Evolutionary conservation across 2,113 vertebrate species (phyloP), one percentile per base, ranked within the genome.

Genomic region (Vombatus ursinus): DNA sequence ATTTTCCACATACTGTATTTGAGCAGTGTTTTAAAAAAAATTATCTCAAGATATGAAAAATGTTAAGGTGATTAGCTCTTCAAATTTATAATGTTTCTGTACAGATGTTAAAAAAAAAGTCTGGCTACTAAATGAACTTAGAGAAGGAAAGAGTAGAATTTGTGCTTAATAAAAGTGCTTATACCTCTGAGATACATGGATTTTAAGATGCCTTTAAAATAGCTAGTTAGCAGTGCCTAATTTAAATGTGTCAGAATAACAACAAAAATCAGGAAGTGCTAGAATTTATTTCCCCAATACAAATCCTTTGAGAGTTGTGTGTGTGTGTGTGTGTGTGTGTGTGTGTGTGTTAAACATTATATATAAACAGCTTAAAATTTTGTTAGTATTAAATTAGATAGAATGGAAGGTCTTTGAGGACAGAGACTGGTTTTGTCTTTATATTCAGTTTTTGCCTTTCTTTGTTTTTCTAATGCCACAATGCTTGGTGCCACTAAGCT

Each of bases 261-360:
- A n/a, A 84, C 68, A 44, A 84, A 84, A 44, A 44, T 7, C 37
- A 22, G 14, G 44, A 61, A 12, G 31, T 68, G 5, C 16, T 44
- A 44, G 68, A 23, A 84, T 84, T 84, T 84, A 84, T 44, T 84
- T 44, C n/a, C 19, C 68, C 19, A 84, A 44, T 23, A 44, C 37
- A 44, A 44, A 44, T 44, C n/a, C 19, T 84, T 8, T 23, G n/a
- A 84, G 68, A 3, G 12, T 61, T 68, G 16, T 68, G 4, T 3
- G 5, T 24, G 1, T 19, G 2, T 23, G 3, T 19, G 52, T 3
- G 0, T 19, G 52, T 16, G 11, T 1, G 14, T 24, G 24, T 53
- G 3, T 54, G 25, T 54, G 37, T 19, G 14, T 22, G 5, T 77
- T 77, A 37, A 61, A n/a, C 31, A 23, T 68, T 37, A 37, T 84